These are phyloP conservation scores for Meloidogyne floridensis DNA, from an alignment of 1,140 invertebrate genomes.

Conservation along the genomic window DNA sequence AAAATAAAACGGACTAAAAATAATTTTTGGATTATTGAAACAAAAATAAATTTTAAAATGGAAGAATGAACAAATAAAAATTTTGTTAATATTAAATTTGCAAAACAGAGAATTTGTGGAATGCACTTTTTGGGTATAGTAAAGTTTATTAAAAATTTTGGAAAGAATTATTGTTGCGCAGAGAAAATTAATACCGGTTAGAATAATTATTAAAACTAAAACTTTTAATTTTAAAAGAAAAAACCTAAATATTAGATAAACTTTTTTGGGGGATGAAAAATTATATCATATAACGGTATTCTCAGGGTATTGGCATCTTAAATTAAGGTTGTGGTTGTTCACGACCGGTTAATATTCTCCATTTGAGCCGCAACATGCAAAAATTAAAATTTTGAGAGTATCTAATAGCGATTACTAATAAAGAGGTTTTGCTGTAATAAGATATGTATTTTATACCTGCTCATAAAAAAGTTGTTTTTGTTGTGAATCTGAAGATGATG, in stretches of 20 bases:
- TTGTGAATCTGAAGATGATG: conserved; percentile 10
- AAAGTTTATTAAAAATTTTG: not conserved
- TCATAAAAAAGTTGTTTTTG: not conserved
- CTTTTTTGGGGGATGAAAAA: no score
- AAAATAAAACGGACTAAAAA: not conserved
- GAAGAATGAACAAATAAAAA: not conserved
- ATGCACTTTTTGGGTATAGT: not conserved
- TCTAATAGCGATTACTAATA: no score
- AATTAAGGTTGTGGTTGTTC: no score
- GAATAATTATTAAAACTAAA: not conserved
- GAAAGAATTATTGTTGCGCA: not conserved
- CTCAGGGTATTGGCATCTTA: no score
- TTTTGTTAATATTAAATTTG: not conserved
- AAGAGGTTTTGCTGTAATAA: no score
- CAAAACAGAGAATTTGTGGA: not conserved
- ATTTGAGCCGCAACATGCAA: no score
- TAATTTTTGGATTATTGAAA: not conserved
- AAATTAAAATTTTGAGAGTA: not conserved
- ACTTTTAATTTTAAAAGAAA: not conserved
- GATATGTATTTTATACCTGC: conserved; percentile 13
- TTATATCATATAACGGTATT: no score
- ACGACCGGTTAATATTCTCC: no score
- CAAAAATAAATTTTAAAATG: not conserved
- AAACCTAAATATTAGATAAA: no score
- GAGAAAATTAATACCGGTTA: not conserved